Conservation (phyloP, 2,888 invertebrate genomes). For the Hemicrepidius hirtus region DNA sequence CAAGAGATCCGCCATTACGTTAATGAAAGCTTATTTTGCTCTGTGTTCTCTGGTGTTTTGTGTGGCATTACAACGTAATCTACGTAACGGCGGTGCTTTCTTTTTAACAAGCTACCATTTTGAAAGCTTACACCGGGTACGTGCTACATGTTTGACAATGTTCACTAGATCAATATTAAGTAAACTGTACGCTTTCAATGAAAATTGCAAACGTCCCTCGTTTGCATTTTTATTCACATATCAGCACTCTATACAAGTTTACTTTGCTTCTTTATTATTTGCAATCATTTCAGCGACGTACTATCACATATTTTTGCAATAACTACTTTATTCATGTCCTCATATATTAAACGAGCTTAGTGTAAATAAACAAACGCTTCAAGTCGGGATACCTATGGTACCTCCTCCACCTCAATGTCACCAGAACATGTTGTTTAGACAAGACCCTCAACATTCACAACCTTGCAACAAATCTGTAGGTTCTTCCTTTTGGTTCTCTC, state of each 20-base stretch:
- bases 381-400: too few relatives aligned
- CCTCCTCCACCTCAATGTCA: too few relatives aligned
- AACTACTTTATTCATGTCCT: too few relatives aligned
- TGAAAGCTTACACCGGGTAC: conserved; percentile 31
- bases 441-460: too few relatives aligned
- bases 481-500: too few relatives aligned
- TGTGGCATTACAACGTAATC: conserved; percentile 44
- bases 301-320: too few relatives aligned
- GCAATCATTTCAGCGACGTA: too few relatives aligned
- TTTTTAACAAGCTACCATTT: conserved; percentile 46
- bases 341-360: too few relatives aligned
- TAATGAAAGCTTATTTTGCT: conserved; percentile 50
- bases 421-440: too few relatives aligned
- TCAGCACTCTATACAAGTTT: not conserved
- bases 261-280: too few relatives aligned
- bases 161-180: conserved; percentile 6
- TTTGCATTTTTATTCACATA: conserved; percentile 25
- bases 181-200: conserved; percentile 15
- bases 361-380: too few relatives aligned
- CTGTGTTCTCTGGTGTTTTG: conserved; percentile 42
- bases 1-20: conserved; percentile 49
- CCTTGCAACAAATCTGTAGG: too few relatives aligned
- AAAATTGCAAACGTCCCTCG: conserved; percentile 12
- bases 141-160: conserved; percentile 20
- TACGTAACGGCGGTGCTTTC: conserved; percentile 39